A percentile compares a stretch with the other conserved stretches of the same genome.
These are phyloP conservation scores for Drosophila neoperkinsi DNA, from an alignment of 2,888 invertebrate species.

Conservation along the genomic window DNA sequence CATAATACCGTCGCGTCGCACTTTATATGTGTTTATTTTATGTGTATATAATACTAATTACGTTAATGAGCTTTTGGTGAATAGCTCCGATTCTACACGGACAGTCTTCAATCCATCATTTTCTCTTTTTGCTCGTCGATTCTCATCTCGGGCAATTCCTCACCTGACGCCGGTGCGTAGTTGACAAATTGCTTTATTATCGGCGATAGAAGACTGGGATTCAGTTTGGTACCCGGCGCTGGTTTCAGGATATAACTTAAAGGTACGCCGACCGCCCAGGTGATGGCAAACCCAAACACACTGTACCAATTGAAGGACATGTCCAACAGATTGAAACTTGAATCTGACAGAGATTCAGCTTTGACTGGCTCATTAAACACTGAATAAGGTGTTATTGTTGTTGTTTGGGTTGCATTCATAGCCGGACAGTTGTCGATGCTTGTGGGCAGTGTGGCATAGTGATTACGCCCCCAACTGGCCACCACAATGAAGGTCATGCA, in stretches of 20 bases:
- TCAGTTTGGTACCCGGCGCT: conserved; percentile 59
- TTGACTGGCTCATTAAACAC: not conserved
- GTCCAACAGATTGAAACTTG: conserved; percentile 85
- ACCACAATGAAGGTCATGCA: conserved; percentile 71
- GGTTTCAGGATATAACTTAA: conserved; percentile 86
- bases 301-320: conserved; percentile 88
- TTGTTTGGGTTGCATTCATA: conserved; percentile 47
- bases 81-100: not conserved
- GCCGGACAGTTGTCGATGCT: conserved; percentile 71
- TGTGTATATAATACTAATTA: conserved; percentile 15
- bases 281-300: conserved; percentile 85
- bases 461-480: conserved; percentile 75
- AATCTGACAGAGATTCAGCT: not conserved
- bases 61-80: not conserved
- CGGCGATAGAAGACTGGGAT: conserved; percentile 65
- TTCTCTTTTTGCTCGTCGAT: conserved; percentile 18
- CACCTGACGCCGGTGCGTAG: conserved; percentile 33
- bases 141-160: conserved; percentile 53
- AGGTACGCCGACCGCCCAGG: conserved; percentile 86
- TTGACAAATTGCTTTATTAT: conserved; percentile 33
- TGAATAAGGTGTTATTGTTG: conserved; percentile 3
- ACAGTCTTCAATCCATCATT: conserved; percentile 2
- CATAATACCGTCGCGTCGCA: not conserved
- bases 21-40: not conserved
- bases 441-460: conserved; percentile 66